Conservation (phyloP, 1,140 invertebrate genomes). For the Physella acuta region DNA sequence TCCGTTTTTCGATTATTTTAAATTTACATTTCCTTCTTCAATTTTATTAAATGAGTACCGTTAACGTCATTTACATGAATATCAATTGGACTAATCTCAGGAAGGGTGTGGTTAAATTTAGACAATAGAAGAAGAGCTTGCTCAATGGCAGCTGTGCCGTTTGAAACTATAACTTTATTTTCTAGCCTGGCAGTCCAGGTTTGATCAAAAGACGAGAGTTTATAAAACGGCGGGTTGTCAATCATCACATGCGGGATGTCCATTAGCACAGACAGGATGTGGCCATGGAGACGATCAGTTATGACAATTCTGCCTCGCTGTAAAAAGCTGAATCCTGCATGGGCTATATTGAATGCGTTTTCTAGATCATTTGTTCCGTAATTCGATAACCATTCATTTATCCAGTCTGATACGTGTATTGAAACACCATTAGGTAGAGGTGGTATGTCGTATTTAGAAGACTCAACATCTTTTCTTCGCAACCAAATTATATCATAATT, state of each 20-base stretch:
- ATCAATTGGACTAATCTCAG: conserved; percentile 9
- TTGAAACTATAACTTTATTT: conserved; percentile 20
- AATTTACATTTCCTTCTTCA: no score
- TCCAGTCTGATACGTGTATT: conserved; percentile 25
- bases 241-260: conserved; percentile 38
- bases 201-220: conserved; percentile 33
- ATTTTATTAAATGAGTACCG: no score
- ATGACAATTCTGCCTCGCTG: conserved; percentile 36
- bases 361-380: conserved; percentile 17
- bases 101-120: conserved; percentile 17
- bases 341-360: conserved; percentile 21
- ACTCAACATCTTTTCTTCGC: conserved; percentile 23
- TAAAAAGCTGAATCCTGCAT: conserved; percentile 26
- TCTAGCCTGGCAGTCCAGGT: conserved; percentile 32
- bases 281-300: conserved; percentile 39
- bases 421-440: conserved; percentile 17
- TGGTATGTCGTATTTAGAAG: conserved; percentile 15
- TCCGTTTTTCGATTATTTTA: no score
- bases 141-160: conserved; percentile 8
- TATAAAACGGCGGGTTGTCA: conserved; percentile 30
- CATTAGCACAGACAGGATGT: conserved; percentile 34
- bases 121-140: conserved; percentile 22
- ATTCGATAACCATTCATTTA: neutral
- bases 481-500: conserved; percentile 31
- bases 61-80: no score